These are phyloP conservation scores for Archocentrus centrarchus DNA, from an alignment of 2,113 vertebrate species.

Conservation along the genomic window DNA sequence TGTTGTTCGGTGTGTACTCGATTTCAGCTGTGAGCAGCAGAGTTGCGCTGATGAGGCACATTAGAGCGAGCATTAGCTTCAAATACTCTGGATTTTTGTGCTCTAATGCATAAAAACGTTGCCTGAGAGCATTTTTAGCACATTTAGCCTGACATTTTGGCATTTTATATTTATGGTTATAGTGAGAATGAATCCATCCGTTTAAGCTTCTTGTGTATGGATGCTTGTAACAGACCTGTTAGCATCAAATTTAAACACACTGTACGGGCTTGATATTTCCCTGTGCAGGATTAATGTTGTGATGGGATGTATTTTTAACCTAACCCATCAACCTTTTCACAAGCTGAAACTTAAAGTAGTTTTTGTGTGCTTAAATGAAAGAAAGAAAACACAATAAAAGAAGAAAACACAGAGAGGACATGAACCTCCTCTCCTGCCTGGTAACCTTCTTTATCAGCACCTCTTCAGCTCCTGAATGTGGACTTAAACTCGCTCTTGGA, in stretches of 20 bases:
- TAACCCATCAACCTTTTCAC: neutral
- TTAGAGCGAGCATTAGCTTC: neutral
- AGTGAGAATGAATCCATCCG: neutral
- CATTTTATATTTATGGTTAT: neutral
- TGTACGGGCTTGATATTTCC: neutral
- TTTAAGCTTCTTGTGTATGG: neutral
- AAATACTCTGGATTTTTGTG: neutral
- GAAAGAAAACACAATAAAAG: neutral
- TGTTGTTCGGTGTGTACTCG: too few relatives aligned
- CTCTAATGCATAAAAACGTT: too few relatives aligned
- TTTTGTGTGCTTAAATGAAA: neutral
- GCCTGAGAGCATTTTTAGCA: neutral
- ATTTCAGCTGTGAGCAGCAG: too few relatives aligned
- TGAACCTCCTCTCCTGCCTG: neutral
- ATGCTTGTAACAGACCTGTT: neutral
- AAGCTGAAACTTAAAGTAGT: neutral
- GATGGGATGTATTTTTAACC: neutral
- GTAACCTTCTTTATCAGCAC: neutral
- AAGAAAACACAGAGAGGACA: neutral
- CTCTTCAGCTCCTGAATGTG: neutral
- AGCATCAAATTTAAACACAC: neutral
- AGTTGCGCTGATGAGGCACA: neutral
- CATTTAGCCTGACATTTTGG: neutral
- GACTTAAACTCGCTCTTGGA: neutral
- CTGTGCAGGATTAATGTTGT: neutral